A percentile compares a stretch with the other conserved stretches of the same genome.
Evolutionary conservation across 2,888 invertebrate genomes (phyloP).

Genomic region (Coecobrya sp.): DNA sequence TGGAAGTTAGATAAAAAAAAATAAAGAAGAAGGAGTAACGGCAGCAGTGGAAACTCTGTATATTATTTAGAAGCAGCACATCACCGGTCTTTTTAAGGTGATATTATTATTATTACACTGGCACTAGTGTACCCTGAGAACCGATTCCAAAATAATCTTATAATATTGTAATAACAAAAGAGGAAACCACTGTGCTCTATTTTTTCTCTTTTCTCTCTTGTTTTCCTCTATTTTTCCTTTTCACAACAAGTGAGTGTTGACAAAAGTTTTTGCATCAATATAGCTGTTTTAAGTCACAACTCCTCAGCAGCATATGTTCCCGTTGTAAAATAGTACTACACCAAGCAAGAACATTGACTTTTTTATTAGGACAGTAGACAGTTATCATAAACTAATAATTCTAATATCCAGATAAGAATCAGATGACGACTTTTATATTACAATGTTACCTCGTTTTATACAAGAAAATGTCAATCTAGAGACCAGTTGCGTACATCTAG

Average conservation of each 20-base stretch:
- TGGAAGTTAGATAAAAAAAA: slow-evolving; percentile 12
- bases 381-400: not conserved
- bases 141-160: slow-evolving; percentile 62
- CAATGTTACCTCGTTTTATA: no score
- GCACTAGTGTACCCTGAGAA: slow-evolving; percentile 44
- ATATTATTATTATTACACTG: slow-evolving; percentile 45
- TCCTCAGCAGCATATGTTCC: not conserved
- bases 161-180: slow-evolving; percentile 59
- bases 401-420: not conserved
- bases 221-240: not conserved
- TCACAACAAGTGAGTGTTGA: slow-evolving; percentile 51
- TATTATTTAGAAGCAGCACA: no score
- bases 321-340: not conserved
- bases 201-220: not conserved
- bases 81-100: slow-evolving; percentile 37
- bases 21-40: not conserved
- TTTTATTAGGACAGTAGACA: not conserved
- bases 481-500: not conserved
- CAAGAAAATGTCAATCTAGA: no score
- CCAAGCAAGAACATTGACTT: not conserved
- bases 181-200: slow-evolving; percentile 34
- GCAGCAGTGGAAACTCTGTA: slow-evolving; percentile 19
- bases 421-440: not conserved
- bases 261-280: slow-evolving; percentile 27
- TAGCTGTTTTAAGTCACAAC: not conserved